These are phyloP conservation scores for Lacerta bilineata DNA, from an alignment of 2,797 vertebrate species.

Conservation along the genomic window DNA sequence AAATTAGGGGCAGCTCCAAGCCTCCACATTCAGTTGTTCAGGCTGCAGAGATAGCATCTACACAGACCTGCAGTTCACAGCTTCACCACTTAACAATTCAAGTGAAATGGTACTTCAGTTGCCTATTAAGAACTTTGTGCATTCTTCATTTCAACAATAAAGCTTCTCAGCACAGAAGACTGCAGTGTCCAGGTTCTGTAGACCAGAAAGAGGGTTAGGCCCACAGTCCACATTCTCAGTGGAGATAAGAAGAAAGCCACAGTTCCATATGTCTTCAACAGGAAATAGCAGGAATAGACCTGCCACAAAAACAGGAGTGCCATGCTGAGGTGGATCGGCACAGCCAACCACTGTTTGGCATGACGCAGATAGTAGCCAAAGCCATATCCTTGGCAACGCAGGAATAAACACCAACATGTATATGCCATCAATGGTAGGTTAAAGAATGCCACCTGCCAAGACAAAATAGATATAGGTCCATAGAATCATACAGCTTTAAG, in stretches of 20 bases:
- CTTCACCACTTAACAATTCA: slow-evolving; percentile 38
- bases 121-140: slow-evolving; percentile 71
- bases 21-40: slow-evolving; percentile 21
- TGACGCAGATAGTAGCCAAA: slow-evolving; percentile 88
- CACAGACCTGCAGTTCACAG: slow-evolving; percentile 3
- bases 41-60: slow-evolving; percentile 25
- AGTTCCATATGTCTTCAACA: slow-evolving; percentile 88
- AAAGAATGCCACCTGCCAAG: slow-evolving; percentile 90
- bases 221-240: slow-evolving; percentile 89
- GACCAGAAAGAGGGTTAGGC: slow-evolving; percentile 83
- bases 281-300: slow-evolving; percentile 90
- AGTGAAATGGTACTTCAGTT: slow-evolving; percentile 23
- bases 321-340: slow-evolving; percentile 85
- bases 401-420: slow-evolving; percentile 93
- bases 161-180: slow-evolving; percentile 74
- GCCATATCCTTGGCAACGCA: slow-evolving; percentile 88
- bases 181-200: slow-evolving; percentile 87
- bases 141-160: slow-evolving; percentile 79
- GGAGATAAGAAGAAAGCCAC: slow-evolving; percentile 92
- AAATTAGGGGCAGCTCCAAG: slow-evolving; percentile 33
- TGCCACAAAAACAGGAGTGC: slow-evolving; percentile 90
- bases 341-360: slow-evolving; percentile 68
- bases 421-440: slow-evolving; percentile 94
- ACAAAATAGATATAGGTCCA: background rate
- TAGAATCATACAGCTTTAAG: no score